Percentiles rank a stretch among this genome's conserved stretches.
Evolutionary conservation across 2,888 invertebrate genomes (phyloP).

Genomic region (Leptopilina syphax): DNA sequence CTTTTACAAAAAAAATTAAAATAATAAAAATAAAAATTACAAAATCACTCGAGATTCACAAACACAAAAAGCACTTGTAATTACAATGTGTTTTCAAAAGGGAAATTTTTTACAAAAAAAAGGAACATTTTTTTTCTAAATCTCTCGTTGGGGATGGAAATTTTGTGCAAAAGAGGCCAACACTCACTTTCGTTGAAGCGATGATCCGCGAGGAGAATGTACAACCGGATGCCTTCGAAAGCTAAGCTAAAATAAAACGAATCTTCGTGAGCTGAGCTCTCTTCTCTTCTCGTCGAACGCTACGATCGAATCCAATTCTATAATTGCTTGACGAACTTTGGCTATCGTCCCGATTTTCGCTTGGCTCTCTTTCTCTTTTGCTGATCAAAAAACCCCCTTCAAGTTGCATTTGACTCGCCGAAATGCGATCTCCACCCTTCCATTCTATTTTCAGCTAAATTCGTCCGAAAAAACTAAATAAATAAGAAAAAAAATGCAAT

Average conservation of each 20-base stretch:
- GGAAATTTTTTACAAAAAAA: too few species aligned
- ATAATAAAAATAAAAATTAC: too few species aligned
- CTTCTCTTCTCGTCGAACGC: conserved; percentile 62
- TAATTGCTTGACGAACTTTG: conserved; percentile 74
- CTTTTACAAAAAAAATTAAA: too few species aligned
- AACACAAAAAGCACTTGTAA: too few species aligned
- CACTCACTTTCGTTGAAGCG: conserved; percentile 68
- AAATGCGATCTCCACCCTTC: conserved; percentile 75
- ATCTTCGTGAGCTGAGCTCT: conserved; percentile 64
- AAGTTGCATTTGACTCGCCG: conserved; percentile 64
- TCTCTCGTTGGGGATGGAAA: conserved; percentile 41
- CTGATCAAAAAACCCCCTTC: conserved; percentile 63
- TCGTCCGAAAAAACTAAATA: neutral
- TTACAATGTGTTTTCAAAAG: too few species aligned
- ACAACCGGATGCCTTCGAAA: conserved; percentile 75
- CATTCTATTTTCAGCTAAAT: conserved; percentile 73
- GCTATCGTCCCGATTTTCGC: conserved; percentile 73
- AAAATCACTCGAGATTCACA: too few species aligned
- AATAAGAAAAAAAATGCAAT: conserved; percentile 10
- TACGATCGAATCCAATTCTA: conserved; percentile 73
- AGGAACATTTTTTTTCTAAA: conserved; percentile 3
- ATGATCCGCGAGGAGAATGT: conserved; percentile 68
- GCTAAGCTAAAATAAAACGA: conserved; percentile 76
- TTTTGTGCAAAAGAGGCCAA: conserved; percentile 46
- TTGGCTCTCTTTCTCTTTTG: conserved; percentile 56